A percentile compares a stretch with the other conserved stretches of the same genome.
Evolutionary conservation across 2,113 vertebrate genomes (phyloP).

Genomic region (Hirundichthys speculiger): DNA sequence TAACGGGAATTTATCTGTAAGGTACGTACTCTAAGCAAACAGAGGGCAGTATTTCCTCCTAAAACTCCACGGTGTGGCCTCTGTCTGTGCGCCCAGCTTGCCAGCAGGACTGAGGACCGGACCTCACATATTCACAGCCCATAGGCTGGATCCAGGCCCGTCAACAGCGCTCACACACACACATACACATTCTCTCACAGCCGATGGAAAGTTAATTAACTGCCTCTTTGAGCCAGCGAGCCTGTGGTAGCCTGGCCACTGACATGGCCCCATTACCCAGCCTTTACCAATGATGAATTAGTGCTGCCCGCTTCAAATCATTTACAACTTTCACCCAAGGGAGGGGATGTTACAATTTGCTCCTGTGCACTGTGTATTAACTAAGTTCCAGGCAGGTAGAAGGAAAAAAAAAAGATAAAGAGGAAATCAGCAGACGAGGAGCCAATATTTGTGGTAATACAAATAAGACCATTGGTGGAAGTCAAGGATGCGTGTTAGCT

Average conservation of each 20-base stretch:
- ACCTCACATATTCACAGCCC: constrained; percentile 30
- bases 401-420: too few relatives aligned
- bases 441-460: constrained; percentile 31
- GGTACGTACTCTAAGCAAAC: too few relatives aligned
- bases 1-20: too few relatives aligned
- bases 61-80: too few relatives aligned
- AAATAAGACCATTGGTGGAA: constrained; percentile 43
- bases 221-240: constrained; percentile 54
- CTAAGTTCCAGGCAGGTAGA: too few relatives aligned
- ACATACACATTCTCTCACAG: too few relatives aligned
- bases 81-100: too few relatives aligned
- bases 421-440: constrained; percentile 16
- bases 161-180: constrained; percentile 27
- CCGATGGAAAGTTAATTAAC: constrained; percentile 76
- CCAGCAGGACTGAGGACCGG: constrained; percentile 1
- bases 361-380: too few relatives aligned
- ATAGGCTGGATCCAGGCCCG: constrained; percentile 37
- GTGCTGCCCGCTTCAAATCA: too few relatives aligned
- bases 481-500: constrained; percentile 28
- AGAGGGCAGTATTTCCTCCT: too few relatives aligned
- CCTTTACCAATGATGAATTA: constrained; percentile 76
- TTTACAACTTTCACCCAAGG: too few relatives aligned
- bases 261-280: constrained; percentile 53
- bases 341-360: too few relatives aligned
- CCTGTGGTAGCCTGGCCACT: constrained; percentile 48